Percentiles rank a stretch among this genome's conserved stretches.
These are phyloP conservation scores for Lithodes maja DNA, from an alignment of 2,888 invertebrate species.

Conservation along the genomic window DNA sequence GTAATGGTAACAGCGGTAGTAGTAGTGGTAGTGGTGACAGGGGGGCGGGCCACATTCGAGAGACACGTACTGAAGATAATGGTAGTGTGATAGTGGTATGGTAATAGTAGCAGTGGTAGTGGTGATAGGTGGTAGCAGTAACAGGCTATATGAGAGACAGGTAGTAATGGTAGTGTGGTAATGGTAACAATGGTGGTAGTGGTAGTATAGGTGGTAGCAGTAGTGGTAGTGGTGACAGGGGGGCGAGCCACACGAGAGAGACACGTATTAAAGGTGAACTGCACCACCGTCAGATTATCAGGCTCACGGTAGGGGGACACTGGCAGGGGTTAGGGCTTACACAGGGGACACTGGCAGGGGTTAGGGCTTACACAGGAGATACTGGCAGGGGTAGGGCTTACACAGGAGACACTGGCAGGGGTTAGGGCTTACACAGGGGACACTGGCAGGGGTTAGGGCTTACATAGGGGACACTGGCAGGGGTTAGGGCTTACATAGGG, in stretches of 20 bases:
- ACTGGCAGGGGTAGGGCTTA: not conserved
- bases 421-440: no score
- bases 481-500: no score
- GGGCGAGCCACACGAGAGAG: not conserved
- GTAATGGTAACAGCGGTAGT: not conserved
- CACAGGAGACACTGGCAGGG: not conserved
- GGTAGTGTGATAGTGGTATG: not conserved
- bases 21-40: not conserved
- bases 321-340: not conserved
- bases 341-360: not conserved
- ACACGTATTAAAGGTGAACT: not conserved
- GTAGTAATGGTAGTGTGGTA: not conserved
- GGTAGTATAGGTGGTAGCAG: not conserved
- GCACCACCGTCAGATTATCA: not conserved
- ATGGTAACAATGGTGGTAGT: not conserved
- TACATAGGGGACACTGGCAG: no score
- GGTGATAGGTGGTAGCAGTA: not conserved
- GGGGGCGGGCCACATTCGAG: not conserved
- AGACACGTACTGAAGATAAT: not conserved
- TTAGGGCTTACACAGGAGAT: not conserved
- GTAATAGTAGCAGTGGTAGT: not conserved
- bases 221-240: not conserved
- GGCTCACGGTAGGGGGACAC: not conserved
- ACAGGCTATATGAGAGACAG: not conserved
- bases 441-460: no score